phyloP scores from a whole-genome alignment of 2,888 invertebrate genomes.

The Phorcus lineatus region DNA sequence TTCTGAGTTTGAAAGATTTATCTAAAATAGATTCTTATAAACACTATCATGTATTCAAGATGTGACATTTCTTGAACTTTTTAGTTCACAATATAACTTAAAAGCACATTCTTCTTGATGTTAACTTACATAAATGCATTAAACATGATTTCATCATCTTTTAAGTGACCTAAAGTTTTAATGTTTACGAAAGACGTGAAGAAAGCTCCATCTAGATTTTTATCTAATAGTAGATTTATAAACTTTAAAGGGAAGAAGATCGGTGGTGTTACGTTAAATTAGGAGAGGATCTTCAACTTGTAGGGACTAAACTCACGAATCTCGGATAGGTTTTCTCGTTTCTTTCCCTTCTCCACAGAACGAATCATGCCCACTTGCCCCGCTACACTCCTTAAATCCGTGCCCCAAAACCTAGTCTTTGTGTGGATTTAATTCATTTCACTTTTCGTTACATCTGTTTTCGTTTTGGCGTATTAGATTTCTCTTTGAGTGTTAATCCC shows the following conservation, averaged over 20 bases:
- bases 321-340: conserved; percentile 5
- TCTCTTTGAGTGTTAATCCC: conserved; percentile 23
- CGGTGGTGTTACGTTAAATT: background rate
- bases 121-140: too few relatives aligned
- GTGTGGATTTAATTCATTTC: conserved; percentile 19
- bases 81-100: too few relatives aligned
- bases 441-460: conserved; percentile 24
- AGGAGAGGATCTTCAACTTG: background rate
- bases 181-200: background rate
- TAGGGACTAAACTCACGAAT: conserved; percentile 11
- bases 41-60: too few relatives aligned
- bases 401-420: background rate
- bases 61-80: too few relatives aligned
- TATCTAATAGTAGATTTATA: background rate
- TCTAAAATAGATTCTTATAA: too few relatives aligned
- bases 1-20: too few relatives aligned
- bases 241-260: background rate
- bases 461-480: conserved; percentile 18
- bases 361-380: background rate
- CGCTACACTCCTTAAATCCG: background rate
- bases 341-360: background rate
- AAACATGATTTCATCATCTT: too few relatives aligned
- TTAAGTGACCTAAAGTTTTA: too few relatives aligned
- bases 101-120: too few relatives aligned
- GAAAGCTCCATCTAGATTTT: background rate